Base-by-base conservation (phyloP, 1,140 invertebrate species). In the Cecropterus lyciades region DNA sequence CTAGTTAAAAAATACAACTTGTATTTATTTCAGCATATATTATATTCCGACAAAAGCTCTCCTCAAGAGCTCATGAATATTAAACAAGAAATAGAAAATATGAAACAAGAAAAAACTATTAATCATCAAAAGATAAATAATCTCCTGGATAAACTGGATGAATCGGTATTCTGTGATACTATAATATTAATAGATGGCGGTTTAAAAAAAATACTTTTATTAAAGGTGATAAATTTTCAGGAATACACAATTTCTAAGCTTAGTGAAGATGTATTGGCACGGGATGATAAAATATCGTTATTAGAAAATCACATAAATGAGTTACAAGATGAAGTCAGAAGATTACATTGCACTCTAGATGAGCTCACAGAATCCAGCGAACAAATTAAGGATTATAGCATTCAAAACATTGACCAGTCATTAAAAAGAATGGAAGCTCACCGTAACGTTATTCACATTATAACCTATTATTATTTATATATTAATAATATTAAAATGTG, bases 281-380 rank as follows among this genome's bases (percentile, higher is more conserved):
- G 83, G 1, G 78, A 90, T 69, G 77, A 80, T 17, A 87, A 77
- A 75, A 90, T 90, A 66, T 67, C 75, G 33, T 76, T 75, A n/a
- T 77, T 89, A 67, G 74, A 91, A 74, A 91, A 89, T 77, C 77
- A 89, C 13, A 80, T 89, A 6, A 91, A 91, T 70, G 65, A 80
- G 55, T 66, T 91, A 63, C 77, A 89, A 74, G 82, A 82, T 24
- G 87, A 92, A 80, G 72, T 92, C 13, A 75, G 51, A 51, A 68
- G 45, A 45, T 64, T 90, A 15, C 85, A 88, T 8, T 33, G 49
- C 13, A 73, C 66, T 67, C 69, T 92, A 57, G 72, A 59, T 42
- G 60, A 76, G 62, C 76, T 78, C 5, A 70, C 88, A 9, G 73
- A 82, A 69, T 69, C 80, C 20, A 77, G 87, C 49, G 82, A 89